A percentile compares a stretch with the other conserved stretches of the same genome.
phyloP scores from a whole-genome alignment of 2,888 invertebrate genomes.

The Shargacucullia verbasci region DNA sequence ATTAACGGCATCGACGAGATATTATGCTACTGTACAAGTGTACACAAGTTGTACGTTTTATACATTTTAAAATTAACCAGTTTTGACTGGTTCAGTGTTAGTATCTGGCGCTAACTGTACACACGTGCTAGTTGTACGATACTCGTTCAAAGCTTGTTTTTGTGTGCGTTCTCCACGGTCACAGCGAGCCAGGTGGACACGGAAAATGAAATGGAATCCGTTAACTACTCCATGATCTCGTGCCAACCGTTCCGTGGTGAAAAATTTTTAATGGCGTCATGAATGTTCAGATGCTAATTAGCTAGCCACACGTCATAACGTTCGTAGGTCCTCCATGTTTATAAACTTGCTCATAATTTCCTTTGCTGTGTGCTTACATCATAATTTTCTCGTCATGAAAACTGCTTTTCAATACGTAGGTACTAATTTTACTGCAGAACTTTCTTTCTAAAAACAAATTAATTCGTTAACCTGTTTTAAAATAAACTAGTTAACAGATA shows the following conservation, averaged over 20 bases:
- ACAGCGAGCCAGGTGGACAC: slow-evolving; percentile 55
- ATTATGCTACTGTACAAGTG: too few relatives aligned
- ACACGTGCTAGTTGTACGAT: slow-evolving; percentile 38
- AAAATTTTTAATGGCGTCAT: slow-evolving; percentile 45
- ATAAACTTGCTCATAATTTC: slow-evolving; percentile 3
- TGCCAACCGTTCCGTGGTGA: slow-evolving; percentile 53
- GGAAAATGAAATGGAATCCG: slow-evolving; percentile 75
- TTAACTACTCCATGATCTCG: slow-evolving; percentile 60
- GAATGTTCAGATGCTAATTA: slow-evolving; percentile 22
- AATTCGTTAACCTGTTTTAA: too few relatives aligned
- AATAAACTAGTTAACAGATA: neutral
- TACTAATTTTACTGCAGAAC: neutral
- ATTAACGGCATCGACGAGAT: too few relatives aligned
- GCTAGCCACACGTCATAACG: slow-evolving; percentile 6
- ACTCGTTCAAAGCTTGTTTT: slow-evolving; percentile 60
- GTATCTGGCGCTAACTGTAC: too few relatives aligned
- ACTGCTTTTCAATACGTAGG: neutral
- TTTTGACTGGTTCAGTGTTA: too few relatives aligned
- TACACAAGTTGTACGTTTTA: too few relatives aligned
- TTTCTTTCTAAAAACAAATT: neutral
- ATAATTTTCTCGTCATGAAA: too few relatives aligned
- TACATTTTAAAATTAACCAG: too few relatives aligned
- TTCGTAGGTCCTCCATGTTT: slow-evolving; percentile 2
- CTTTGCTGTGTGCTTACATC: slow-evolving; percentile 2
- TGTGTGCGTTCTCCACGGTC: slow-evolving; percentile 63